Evolutionary conservation across 2,888 invertebrate genomes (phyloP).

Genomic region (Macrostomum cliftonense): DNA sequence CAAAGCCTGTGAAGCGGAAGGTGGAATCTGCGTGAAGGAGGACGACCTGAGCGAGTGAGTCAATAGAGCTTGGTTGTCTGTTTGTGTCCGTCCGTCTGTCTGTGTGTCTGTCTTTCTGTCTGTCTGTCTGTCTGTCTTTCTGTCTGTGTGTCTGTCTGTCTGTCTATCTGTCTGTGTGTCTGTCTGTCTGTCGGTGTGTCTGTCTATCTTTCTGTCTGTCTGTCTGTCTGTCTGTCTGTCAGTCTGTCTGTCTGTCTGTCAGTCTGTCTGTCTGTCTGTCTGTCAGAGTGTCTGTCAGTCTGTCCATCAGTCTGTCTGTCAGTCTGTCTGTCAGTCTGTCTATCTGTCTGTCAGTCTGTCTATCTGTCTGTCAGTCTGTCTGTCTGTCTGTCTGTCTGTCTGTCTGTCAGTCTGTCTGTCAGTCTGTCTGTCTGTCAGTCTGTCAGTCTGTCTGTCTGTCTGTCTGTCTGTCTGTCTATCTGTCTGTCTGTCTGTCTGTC

Average conservation of each 20-base stretch:
- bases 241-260: conserved; percentile 1
- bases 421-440: conserved; percentile 2
- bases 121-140: not conserved
- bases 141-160: not conserved
- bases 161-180: too few species aligned
- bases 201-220: not conserved
- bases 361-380: not conserved
- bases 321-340: too few species aligned
- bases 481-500: too few species aligned
- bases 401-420: conserved; percentile 2
- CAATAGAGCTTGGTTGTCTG: too few species aligned
- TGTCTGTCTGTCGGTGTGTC: not conserved
- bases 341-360: too few species aligned
- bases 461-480: not conserved
- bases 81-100: conserved; percentile 1
- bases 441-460: not conserved
- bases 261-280: conserved; percentile 2
- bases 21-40: too few species aligned
- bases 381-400: not conserved
- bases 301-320: not conserved
- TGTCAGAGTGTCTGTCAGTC: not conserved
- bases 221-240: conserved; percentile 3
- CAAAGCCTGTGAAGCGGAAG: too few species aligned
- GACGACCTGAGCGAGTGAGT: too few species aligned
- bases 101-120: conserved; percentile 3